Conservation (phyloP, 2,113 vertebrate genomes). For the Phylloscopus trochiloides region DNA sequence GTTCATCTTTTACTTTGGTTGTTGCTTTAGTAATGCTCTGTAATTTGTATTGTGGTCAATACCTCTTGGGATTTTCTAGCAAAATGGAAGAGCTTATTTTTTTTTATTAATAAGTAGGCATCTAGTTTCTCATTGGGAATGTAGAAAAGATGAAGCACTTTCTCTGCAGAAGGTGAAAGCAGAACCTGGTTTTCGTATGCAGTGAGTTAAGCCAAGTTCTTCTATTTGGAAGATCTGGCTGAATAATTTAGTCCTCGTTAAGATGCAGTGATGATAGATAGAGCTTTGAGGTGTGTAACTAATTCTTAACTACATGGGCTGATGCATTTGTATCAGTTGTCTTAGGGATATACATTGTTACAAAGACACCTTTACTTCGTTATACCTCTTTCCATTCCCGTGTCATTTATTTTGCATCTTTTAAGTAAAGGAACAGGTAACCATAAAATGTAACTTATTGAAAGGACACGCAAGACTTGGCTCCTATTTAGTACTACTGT, state of each 20-base stretch:
- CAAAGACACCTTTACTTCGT: not conserved
- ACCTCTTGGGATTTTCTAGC: not conserved
- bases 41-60: not conserved
- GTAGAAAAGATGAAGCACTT: not conserved
- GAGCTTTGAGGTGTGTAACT: not conserved
- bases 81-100: not conserved
- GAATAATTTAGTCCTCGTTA: not conserved
- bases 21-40: not conserved
- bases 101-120: not conserved
- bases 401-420: not conserved
- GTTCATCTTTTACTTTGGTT: not conserved
- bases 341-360: not conserved
- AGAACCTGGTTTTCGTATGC: not conserved
- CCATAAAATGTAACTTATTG: not conserved
- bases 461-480: not conserved
- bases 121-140: not conserved
- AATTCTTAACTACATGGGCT: not conserved
- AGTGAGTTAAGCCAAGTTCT: not conserved
- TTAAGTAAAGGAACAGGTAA: not conserved
- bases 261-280: not conserved
- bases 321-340: not conserved
- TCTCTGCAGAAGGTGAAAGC: not conserved
- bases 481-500: not conserved
- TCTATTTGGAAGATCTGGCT: not conserved
- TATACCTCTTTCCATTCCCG: not conserved